Evolutionary conservation across 2,888 invertebrate species (phyloP).

Genomic region (Hedychridium roseum): DNA sequence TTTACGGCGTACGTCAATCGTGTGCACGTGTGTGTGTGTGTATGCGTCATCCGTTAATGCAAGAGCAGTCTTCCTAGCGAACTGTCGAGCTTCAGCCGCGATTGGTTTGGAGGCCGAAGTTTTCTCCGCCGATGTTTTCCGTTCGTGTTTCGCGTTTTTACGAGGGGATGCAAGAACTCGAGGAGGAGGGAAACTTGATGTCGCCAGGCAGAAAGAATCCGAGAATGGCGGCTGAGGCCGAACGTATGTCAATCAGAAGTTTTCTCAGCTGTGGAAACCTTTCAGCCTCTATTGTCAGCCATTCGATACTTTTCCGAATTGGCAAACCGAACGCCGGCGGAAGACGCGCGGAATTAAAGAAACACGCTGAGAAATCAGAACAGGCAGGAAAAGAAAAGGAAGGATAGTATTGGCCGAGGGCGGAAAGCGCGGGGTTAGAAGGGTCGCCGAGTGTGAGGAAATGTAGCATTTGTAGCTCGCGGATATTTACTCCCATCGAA

Average conservation of each 20-base stretch:
- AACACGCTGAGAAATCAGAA: constrained; percentile 18
- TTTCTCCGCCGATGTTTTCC: too few relatives aligned
- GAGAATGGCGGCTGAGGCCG: too few relatives aligned
- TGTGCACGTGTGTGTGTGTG: too few relatives aligned
- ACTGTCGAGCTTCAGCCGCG: too few relatives aligned
- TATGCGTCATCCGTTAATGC: too few relatives aligned
- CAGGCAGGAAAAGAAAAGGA: constrained; percentile 17
- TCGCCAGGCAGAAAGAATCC: too few relatives aligned
- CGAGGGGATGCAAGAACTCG: too few relatives aligned
- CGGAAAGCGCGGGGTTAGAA: constrained; percentile 24
- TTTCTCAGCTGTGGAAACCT: constrained; percentile 35
- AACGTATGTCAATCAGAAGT: constrained; percentile 47
- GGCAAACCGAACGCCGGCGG: constrained; percentile 25
- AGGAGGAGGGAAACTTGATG: too few relatives aligned
- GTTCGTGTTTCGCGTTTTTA: too few relatives aligned
- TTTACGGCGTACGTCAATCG: too few relatives aligned
- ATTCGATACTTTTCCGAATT: constrained; percentile 47
- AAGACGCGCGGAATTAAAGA: constrained; percentile 17
- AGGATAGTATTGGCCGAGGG: constrained; percentile 17
- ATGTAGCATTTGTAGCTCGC: constrained; percentile 60
- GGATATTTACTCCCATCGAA: constrained; percentile 56
- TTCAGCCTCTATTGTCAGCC: constrained; percentile 42
- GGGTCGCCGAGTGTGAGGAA: constrained; percentile 43
- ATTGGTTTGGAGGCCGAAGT: too few relatives aligned
- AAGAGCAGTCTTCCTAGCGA: too few relatives aligned